Percentiles rank a stretch among this genome's conserved stretches.
Conservation (phyloP, 2,113 vertebrate species). For the Suncus etruscus region DNA sequence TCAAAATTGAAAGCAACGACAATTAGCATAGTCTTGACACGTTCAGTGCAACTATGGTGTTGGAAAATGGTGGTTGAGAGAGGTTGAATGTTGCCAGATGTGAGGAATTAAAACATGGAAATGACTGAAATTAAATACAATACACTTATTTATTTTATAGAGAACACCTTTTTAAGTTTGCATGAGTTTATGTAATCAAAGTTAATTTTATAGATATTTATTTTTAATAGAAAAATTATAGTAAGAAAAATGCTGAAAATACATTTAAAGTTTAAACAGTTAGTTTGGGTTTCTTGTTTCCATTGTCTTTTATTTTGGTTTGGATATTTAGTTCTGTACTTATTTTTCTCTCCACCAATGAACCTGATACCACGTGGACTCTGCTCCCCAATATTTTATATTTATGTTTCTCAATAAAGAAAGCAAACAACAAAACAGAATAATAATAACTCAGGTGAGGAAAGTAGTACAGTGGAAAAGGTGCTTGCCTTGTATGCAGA, state of each 20-base stretch:
- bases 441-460: too few relatives aligned
- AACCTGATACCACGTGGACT: too few relatives aligned
- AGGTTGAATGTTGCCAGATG: neutral
- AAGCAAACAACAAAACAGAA: too few relatives aligned
- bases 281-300: too few relatives aligned
- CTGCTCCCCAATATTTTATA: too few relatives aligned
- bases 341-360: too few relatives aligned
- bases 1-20: neutral
- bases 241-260: neutral
- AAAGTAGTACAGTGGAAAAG: too few relatives aligned
- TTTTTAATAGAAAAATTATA: neutral
- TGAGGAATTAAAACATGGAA: neutral
- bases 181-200: neutral
- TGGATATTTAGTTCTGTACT: too few relatives aligned
- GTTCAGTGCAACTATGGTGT: neutral
- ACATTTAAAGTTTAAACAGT: neutral
- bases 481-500: too few relatives aligned
- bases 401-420: too few relatives aligned
- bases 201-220: conserved; percentile 5
- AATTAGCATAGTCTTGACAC: neutral
- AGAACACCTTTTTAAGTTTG: neutral
- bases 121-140: too few relatives aligned
- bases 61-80: neutral
- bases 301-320: too few relatives aligned
- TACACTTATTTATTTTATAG: neutral